These are phyloP conservation scores for Tolypeutes matacus DNA, from an alignment of 2,797 vertebrate species.

Conservation along the genomic window DNA sequence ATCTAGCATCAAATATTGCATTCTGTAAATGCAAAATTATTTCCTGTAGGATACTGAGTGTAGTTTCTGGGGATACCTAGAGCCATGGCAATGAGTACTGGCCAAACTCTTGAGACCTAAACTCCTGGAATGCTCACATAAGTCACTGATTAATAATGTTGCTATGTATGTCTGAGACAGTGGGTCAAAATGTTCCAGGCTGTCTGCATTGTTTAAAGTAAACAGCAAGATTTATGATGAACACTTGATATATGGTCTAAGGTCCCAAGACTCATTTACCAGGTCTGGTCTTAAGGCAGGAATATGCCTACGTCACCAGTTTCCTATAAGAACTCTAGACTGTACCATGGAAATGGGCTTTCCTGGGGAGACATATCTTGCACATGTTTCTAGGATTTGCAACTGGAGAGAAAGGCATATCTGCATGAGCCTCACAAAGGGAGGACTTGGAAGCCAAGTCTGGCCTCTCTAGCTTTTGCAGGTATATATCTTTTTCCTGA, in stretches of 20 bases:
- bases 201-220: constrained; percentile 38
- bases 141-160: constrained; percentile 28
- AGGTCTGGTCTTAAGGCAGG: not conserved
- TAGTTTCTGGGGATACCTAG: constrained; percentile 21
- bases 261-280: not conserved
- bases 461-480: not conserved
- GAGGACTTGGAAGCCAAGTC: not conserved
- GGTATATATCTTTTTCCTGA: not conserved
- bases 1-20: not conserved
- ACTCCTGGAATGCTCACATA: constrained; percentile 13
- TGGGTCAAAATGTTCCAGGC: constrained; percentile 12
- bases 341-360: not conserved
- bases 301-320: not conserved
- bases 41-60: not conserved
- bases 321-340: not conserved
- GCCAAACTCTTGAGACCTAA: constrained; percentile 48
- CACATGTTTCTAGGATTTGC: not conserved
- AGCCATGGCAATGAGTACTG: constrained; percentile 10
- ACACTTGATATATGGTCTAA: not conserved
- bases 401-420: not conserved
- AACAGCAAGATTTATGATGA: constrained; percentile 51
- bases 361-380: not conserved
- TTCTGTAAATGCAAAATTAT: constrained; percentile 35
- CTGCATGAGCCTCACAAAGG: not conserved
- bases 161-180: not conserved